Conservation (phyloP, 2,113 vertebrate species). For the Xyliphius kryptos region DNA sequence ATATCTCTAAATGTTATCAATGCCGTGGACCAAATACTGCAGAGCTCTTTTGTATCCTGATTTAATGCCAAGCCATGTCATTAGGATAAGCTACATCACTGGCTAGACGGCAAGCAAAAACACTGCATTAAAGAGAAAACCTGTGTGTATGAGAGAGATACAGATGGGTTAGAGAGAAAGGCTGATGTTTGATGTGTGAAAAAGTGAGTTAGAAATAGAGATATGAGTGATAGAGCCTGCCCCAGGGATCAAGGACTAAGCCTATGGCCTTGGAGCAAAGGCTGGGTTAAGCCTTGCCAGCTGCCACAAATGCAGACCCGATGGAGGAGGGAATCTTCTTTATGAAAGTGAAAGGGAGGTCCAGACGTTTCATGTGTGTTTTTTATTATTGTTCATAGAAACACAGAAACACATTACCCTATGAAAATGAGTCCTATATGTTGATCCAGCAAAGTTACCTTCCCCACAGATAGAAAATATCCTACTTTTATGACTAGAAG, state of each 20-base stretch:
- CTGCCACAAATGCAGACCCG: conserved; percentile 34
- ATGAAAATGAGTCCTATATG: conserved; percentile 28
- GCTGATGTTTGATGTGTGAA: not conserved
- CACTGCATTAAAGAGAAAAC: not conserved
- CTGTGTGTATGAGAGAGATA: not conserved
- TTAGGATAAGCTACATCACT: conserved; percentile 7
- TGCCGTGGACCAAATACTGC: not conserved
- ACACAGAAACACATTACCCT: no score
- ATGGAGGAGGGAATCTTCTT: conserved; percentile 34
- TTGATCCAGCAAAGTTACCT: conserved; percentile 12
- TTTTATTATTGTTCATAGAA: conserved; percentile 14
- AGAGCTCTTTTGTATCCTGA: not conserved
- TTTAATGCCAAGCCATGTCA: conserved; percentile 12
- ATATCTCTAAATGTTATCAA: conserved; percentile 15
- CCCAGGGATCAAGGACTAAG: conserved; percentile 43
- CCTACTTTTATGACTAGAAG: not conserved
- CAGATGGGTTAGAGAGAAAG: not conserved
- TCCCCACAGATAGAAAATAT: not conserved
- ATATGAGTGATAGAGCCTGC: conserved; percentile 30
- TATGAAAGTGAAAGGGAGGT: conserved; percentile 24
- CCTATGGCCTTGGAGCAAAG: conserved; percentile 38
- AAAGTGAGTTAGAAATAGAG: conserved; percentile 8
- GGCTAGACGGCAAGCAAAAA: conserved; percentile 7
- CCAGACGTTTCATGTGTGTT: conserved; percentile 21
- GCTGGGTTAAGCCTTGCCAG: conserved; percentile 34